Base-by-base conservation (phyloP, 2,797 vertebrate species). In the Aplochiton taeniatus region DNA sequence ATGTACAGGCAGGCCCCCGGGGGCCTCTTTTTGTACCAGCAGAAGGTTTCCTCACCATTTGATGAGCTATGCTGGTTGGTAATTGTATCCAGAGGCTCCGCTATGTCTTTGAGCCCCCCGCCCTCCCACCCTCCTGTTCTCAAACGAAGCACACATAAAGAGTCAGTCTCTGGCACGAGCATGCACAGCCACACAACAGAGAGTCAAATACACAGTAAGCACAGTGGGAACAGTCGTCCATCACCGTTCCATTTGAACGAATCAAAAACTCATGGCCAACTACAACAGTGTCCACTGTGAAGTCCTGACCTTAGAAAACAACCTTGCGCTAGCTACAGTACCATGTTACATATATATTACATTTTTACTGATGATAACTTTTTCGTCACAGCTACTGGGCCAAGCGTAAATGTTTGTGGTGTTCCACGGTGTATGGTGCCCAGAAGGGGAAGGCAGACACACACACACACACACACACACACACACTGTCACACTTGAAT, bases 31-130 rank as follows among this genome's bases (percentile, higher is more conserved):
- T 16, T 72, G 53, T 72, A 50, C 60, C 58, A 67, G 42, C 48
- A 51, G 13, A 50, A 51, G 49, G 61, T 66, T 74, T 79, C 55
- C 65, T 73, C 65, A 68, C 3, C 31, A 66, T 73, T 70, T 78
- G 58, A 77, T 75, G 52, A 82, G 61, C 62, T 70, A 8, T 52
- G 65, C 74, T 68, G 63, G 64, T 53, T 68, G 68, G 47, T 80
- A 80, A 84, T 81, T 76, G 54, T 56, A 73, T 71, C 58, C 73
- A 81, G 68, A 76, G 51, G 43, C 69, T 77, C 54, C 5, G 64
- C 12, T 61, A 46, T 66, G 60, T 78, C 59, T 70, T 19, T 18
- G 65, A 49, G 31, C 9, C 49, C 56, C 52, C 8, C 17, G 11
- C 14, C n/a, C n/a, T n/a, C 12, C 14, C 18, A 2, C 46, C 46